A percentile compares a stretch with the other conserved stretches of the same genome.
phyloP scores from a whole-genome alignment of 2,888 invertebrate genomes.

The Drosophila diplacantha region DNA sequence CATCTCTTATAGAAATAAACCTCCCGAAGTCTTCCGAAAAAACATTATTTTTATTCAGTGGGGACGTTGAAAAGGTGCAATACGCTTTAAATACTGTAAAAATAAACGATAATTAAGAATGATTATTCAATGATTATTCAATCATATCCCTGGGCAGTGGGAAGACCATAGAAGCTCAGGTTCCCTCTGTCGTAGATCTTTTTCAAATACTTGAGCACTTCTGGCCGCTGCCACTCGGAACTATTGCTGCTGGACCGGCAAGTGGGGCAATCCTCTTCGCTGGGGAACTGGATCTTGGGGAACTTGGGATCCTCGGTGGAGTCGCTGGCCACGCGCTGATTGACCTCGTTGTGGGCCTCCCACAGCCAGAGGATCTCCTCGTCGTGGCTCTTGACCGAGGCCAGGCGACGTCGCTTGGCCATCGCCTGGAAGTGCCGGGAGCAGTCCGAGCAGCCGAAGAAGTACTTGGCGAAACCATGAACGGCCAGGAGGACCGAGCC shows the following conservation, averaged over 20 bases:
- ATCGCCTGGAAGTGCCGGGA: slow-evolving; percentile 86
- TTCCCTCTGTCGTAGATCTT: slow-evolving; percentile 34
- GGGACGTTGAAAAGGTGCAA: background rate
- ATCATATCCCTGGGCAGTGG: slow-evolving; percentile 45
- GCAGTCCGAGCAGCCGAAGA: slow-evolving; percentile 95
- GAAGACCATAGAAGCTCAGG: slow-evolving; percentile 58
- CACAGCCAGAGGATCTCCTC: slow-evolving; percentile 93
- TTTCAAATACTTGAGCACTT: slow-evolving; percentile 47
- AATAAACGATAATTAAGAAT: background rate
- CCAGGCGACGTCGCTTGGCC: slow-evolving; percentile 49
- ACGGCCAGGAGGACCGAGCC: slow-evolving; percentile 41
- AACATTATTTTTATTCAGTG: background rate
- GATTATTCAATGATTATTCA: background rate
- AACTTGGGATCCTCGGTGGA: slow-evolving; percentile 88
- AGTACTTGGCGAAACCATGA: slow-evolving; percentile 78
- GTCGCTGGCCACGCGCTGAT: slow-evolving; percentile 89
- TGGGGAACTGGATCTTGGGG: slow-evolving; percentile 55
- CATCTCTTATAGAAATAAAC: too few relatives aligned
- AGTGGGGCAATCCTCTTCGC: slow-evolving; percentile 8
- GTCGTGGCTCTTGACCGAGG: slow-evolving; percentile 62
- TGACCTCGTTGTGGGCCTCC: slow-evolving; percentile 94
- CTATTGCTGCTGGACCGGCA: slow-evolving; percentile 18
- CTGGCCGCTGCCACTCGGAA: slow-evolving; percentile 2
- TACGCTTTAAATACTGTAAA: background rate
- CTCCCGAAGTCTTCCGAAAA: background rate